Evolutionary conservation across 2,113 vertebrate genomes (phyloP), one percentile per base, ranked within the genome.

Genomic region (Brachyhypopomus occidentalis): DNA sequence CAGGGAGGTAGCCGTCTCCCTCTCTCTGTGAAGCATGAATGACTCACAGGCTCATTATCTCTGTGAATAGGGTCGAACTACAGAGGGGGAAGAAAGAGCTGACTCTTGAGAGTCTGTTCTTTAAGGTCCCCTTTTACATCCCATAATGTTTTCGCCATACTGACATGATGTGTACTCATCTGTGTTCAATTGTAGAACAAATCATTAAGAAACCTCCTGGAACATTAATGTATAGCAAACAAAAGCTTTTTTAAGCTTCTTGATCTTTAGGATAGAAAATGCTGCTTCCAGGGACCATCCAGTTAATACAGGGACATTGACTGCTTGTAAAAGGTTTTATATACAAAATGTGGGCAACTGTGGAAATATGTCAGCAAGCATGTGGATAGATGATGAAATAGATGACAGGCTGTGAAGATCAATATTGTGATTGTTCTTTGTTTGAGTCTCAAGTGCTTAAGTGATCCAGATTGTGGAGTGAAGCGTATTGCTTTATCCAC

Each of bases 11-110:
- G 70, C 67, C 22, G 27, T 38, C 75, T 56, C 60, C 55, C 55
- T 23, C 36, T 73, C 55, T 73, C 27, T 52, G 25, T 72, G 38
- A 73, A 73, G 41, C 25, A 38, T 80, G 67, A 63, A 73, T 86
- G 87, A 88, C 48, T 88, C 86, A 83, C 60, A 64, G 12, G 1
- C 34, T 77, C 71, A 75, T 85, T 84, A 72, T 84, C 79, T 81
- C 34, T 64, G 73, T 76, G 72, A 60, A 45, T 25, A 56, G 59
- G 38, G 58, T 64, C 66, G 20, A 80, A 34, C 66, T 38, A 52
- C 1, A 8, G 77, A 63, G 72, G 27, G 84, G 20, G 19, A 67
- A 60, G 56, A 78, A 17, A 41, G 60, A 52, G 19, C 56, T 55
- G 36, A 73, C 25, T 72, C 34, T 45, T 36, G 25, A 70, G 27